Base-by-base conservation (phyloP, 2,113 vertebrate species). In the Misgurnus mizolepis region DNA sequence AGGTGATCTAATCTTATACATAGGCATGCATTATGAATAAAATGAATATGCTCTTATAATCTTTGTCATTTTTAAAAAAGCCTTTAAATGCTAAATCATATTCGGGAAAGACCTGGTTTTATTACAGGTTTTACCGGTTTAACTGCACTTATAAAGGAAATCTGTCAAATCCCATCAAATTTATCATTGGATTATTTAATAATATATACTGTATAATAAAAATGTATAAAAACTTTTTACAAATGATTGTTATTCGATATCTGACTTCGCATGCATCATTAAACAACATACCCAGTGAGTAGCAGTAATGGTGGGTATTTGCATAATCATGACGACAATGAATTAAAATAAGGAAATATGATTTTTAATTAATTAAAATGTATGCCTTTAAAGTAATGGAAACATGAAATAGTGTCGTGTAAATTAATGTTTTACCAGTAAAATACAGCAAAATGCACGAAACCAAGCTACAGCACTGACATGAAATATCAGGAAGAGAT, bases 101-200 rank as follows among this genome's bases (percentile, higher is more conserved):
- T 40, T 67, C 55, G 34, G 27, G 17, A 17, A 64, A n/a, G 70
- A 64, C 49, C 56, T 10, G 73, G 27, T 71, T 58, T 34, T 64
- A 65, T 85, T 34, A 85, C 91, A 92, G 90, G 91, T 92, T 88
- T 89, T 91, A 89, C 92, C 90, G 88, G 92, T 93, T 90, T 80
- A 83, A 89, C 91, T 58, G 85, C 88, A 81, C 70, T 55, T 71
- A 78, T 65, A 78, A 71, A 73, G 58, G 71, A 61, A 14, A 85
- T 88, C 73, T 85, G 84, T 87, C 87, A 79, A 34, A 34, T 34
- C 27, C 27, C 27, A 34, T 34, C 27, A 34, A 34, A 34, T 34
- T 34, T 34, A 34, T 2, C 27, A 34, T 34, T 34, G 27, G 27
- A 3, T 34, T 34, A 34, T 34, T 34, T 34, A 34, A 34, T 34